Base-by-base conservation (phyloP, 2,797 vertebrate species). In the Eulemur coronatus region DNA sequence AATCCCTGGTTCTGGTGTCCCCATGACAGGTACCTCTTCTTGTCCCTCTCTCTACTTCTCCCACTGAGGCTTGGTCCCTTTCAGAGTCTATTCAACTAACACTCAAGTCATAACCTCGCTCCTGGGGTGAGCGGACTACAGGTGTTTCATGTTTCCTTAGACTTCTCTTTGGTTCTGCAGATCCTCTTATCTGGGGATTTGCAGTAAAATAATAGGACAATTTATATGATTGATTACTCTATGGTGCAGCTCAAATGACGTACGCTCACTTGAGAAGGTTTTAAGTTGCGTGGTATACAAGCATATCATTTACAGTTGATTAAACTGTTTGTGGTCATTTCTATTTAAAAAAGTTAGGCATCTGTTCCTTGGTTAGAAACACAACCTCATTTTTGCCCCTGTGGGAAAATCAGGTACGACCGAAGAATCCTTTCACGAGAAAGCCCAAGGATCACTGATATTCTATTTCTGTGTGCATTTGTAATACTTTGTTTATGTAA, bases 231-330 rank as follows among this genome's bases (percentile, higher is more conserved):
- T 85, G 48, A 86, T 91, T 70, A 78, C 72, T 91, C 38, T 24
- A 35, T 72, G 13, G 28, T 48, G 84, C 52, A 67, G 94, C 59
- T 96, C 70, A 78, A 96, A 35, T 84, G 38, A 84, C 89, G 70
- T n/a, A 48, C 33, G 24, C 55, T 95, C n/a, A 80, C 48, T 92
- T 93, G 84, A 84, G 75, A 86, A 91, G 80, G 75, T 72, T 96
- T 95, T 70, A 48, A 61, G 48, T 79, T 88, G 57, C 22, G 0
- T 20, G 11, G 41, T 48, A 50, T 20, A 22, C 87, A 95, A 65
- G 17, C 92, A n/a, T 95, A 97, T 95, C 92, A 80, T 85, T 96
- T 97, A 90, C 85, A 75, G 50, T 65, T 94, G 88, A 95, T 96
- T 95, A 95, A 96, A 95, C 81, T 88, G 82, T 91, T 84, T 95